Conservation (phyloP, 2,113 vertebrate genomes). For the Nyctibius bracteatus region DNA sequence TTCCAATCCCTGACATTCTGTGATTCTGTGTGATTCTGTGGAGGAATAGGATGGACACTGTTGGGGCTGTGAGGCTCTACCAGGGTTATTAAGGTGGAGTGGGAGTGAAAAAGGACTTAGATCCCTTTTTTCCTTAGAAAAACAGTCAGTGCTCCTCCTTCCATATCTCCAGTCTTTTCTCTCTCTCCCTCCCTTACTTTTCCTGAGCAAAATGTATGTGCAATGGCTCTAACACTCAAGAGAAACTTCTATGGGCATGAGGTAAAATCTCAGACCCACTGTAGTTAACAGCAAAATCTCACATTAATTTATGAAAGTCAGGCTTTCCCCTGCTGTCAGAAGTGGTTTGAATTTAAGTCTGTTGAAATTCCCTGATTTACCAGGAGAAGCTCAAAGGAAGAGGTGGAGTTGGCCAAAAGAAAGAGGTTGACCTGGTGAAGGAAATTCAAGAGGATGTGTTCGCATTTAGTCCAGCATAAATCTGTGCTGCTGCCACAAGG, state of each 20-base stretch:
- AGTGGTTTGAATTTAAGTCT: not conserved
- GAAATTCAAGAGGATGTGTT: slow-evolving; percentile 23
- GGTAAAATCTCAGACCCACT: not conserved
- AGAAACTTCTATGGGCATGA: not conserved
- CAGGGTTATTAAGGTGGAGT: not conserved
- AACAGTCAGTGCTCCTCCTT: not conserved
- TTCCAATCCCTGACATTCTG: too few species aligned
- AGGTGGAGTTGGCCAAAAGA: slow-evolving; percentile 18
- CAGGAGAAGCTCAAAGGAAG: slow-evolving; percentile 5
- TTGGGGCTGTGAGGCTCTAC: not conserved
- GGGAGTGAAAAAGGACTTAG: not conserved
- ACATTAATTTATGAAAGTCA: not conserved
- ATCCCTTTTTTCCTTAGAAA: not conserved
- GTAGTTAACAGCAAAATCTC: not conserved
- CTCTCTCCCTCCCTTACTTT: not conserved
- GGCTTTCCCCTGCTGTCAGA: not conserved
- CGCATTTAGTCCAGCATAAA: not conserved
- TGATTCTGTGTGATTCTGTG: too few species aligned
- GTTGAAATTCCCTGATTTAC: not conserved
- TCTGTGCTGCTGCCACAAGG: slow-evolving; percentile 11
- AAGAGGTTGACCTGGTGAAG: slow-evolving; percentile 11
- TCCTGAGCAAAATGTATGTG: not conserved
- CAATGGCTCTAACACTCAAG: not conserved
- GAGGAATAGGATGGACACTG: not conserved
- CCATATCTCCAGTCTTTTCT: not conserved